Percentiles rank a stretch among this genome's conserved stretches.
phyloP scores from a whole-genome alignment of 1,140 invertebrate genomes.

The Reticulitermes speratus region DNA sequence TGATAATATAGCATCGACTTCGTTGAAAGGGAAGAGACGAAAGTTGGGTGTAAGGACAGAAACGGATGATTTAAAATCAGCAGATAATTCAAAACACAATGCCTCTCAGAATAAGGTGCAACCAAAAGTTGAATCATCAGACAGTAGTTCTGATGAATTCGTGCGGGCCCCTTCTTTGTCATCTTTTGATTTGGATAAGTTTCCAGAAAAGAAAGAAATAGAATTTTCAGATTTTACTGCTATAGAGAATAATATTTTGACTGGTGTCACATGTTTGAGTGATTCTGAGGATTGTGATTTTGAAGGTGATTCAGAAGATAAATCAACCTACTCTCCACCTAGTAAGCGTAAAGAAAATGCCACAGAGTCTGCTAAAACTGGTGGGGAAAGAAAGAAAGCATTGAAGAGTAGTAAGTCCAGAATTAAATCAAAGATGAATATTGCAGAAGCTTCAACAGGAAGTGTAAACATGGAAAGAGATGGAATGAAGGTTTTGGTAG shows the following conservation, averaged over 20 bases:
- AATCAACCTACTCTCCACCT: neutral
- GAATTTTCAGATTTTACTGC: slow-evolving; percentile 40
- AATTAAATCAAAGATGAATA: neutral
- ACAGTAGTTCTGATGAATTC: slow-evolving; percentile 30
- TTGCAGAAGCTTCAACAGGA: slow-evolving; percentile 32
- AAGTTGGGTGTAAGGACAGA: neutral
- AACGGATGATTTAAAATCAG: neutral
- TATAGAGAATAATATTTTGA: slow-evolving; percentile 43
- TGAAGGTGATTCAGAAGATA: slow-evolving; percentile 36
- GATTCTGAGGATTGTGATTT: slow-evolving; percentile 44
- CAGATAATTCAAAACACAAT: neutral
- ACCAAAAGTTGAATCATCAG: slow-evolving; percentile 21
- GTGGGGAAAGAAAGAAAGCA: slow-evolving; percentile 31
- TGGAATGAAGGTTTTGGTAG: neutral
- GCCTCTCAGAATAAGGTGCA: neutral
- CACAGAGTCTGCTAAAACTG: slow-evolving; percentile 31
- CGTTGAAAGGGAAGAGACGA: neutral
- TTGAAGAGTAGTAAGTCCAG: slow-evolving; percentile 33
- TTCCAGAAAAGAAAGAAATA: slow-evolving; percentile 29
- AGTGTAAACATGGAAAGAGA: neutral
- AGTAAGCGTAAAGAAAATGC: slow-evolving; percentile 41
- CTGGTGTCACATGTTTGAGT: slow-evolving; percentile 37
- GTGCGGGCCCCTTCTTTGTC: neutral
- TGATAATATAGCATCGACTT: neutral
- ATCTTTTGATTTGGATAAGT: slow-evolving; percentile 29